A percentile compares a stretch with the other conserved stretches of the same genome.
These are phyloP conservation scores for Lordiphosa mommai DNA, from an alignment of 1,140 invertebrate species.

Conservation along the genomic window DNA sequence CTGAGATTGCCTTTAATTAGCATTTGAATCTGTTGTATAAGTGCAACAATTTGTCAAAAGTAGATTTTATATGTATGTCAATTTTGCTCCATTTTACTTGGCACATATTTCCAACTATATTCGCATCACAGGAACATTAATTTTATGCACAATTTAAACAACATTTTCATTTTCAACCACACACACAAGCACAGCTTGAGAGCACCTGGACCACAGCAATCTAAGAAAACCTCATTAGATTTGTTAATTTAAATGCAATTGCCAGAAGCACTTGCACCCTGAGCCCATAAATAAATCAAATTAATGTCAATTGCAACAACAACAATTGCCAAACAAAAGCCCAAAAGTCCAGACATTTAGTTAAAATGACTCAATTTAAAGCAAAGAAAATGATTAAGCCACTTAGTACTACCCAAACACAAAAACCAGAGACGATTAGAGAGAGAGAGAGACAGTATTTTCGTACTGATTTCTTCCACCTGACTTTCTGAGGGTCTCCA, in stretches of 20 bases:
- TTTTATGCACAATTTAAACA: constrained; percentile 42
- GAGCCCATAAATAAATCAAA: constrained; percentile 66
- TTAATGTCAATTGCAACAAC: constrained; percentile 65
- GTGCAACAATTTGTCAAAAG: no score
- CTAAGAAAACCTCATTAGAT: constrained; percentile 55
- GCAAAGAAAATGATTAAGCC: constrained; percentile 72
- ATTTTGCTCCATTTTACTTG: no score
- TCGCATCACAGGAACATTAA: constrained; percentile 24
- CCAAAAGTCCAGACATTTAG: constrained; percentile 17
- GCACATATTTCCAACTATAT: constrained; percentile 1
- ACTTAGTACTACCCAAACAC: constrained; percentile 43
- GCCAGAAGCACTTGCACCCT: constrained; percentile 39
- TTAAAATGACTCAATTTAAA: constrained; percentile 53
- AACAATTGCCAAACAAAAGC: constrained; percentile 11
- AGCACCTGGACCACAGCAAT: background rate
- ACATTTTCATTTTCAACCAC: constrained; percentile 37
- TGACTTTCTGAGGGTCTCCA: constrained; percentile 16
- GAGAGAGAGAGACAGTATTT: constrained; percentile 4
- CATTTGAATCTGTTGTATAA: no score
- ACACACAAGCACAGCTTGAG: background rate
- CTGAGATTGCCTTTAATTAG: no score
- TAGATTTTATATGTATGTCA: no score
- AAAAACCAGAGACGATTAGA: constrained; percentile 34
- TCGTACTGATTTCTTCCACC: constrained; percentile 19
- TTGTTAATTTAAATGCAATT: constrained; percentile 64